Conservation (phyloP, 2,888 invertebrate genomes). For the Boloria euphrosyne region DNA sequence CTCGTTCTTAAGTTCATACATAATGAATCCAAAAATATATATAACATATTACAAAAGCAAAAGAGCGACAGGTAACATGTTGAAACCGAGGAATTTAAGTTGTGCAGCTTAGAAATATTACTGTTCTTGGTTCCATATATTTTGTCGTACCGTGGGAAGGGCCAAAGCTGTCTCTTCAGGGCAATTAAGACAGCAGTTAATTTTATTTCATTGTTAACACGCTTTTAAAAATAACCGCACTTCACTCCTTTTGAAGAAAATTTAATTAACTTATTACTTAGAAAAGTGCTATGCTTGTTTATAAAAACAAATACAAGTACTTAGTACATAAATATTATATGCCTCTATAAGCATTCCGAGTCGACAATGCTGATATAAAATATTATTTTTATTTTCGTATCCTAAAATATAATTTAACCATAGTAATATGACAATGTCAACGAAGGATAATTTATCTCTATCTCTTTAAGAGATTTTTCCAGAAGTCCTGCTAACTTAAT, state of each 20-base stretch:
- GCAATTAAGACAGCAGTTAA: conserved; percentile 60
- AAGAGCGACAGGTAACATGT: conserved; percentile 11
- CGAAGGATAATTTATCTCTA: too few species aligned
- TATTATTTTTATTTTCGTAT: too few species aligned
- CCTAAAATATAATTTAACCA: too few species aligned
- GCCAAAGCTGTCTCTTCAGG: conserved; percentile 47
- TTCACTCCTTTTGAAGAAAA: conserved; percentile 31
- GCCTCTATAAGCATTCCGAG: too few species aligned
- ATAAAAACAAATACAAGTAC: too few species aligned
- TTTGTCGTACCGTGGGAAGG: conserved; percentile 57
- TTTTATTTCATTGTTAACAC: conserved; percentile 62
- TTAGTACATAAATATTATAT: too few species aligned
- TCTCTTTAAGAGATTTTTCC: too few species aligned
- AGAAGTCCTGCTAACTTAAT: too few species aligned
- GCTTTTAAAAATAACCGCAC: conserved; percentile 39
- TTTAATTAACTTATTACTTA: conserved; percentile 45
- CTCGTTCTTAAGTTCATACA: background rate
- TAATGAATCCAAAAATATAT: background rate
- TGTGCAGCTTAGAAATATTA: conserved; percentile 20
- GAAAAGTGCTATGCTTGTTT: conserved; percentile 38
- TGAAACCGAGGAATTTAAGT: conserved; percentile 16
- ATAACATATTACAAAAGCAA: conserved; percentile 10
- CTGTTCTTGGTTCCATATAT: conserved; percentile 38
- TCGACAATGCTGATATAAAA: too few species aligned
- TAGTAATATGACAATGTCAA: too few species aligned